Percentiles rank a stretch among this genome's conserved stretches.
Evolutionary conservation across 2,797 vertebrate species (phyloP).

Genomic region (Ptychadena robeensis): DNA sequence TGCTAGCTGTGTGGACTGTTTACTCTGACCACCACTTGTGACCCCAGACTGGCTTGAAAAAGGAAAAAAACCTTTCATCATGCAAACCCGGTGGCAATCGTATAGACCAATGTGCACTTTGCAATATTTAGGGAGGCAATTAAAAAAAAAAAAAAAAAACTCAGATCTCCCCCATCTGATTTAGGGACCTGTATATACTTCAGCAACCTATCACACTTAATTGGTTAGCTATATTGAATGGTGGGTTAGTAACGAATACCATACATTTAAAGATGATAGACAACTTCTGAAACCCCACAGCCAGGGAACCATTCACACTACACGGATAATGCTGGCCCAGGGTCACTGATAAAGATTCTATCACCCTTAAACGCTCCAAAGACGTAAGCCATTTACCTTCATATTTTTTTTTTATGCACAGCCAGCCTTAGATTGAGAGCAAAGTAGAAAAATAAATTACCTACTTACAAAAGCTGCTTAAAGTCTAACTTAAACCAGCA

Average conservation of each 20-base stretch:
- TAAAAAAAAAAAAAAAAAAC: background rate
- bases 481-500: slow-evolving; percentile 94
- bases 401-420: slow-evolving; percentile 83
- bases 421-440: slow-evolving; percentile 88
- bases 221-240: slow-evolving; percentile 30
- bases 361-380: slow-evolving; percentile 83
- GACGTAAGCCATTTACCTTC: slow-evolving; percentile 84
- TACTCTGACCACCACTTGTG: slow-evolving; percentile 78
- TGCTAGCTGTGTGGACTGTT: slow-evolving; percentile 79
- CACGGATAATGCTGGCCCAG: slow-evolving; percentile 19
- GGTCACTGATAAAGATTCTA: slow-evolving; percentile 64
- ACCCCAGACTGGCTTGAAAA: slow-evolving; percentile 76
- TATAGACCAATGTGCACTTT: slow-evolving; percentile 53
- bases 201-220: slow-evolving; percentile 13
- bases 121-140: slow-evolving; percentile 1
- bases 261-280: slow-evolving; percentile 82
- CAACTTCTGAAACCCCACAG: background rate
- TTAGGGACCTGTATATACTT: background rate
- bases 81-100: slow-evolving; percentile 78
- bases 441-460: slow-evolving; percentile 66
- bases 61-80: slow-evolving; percentile 79
- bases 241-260: slow-evolving; percentile 49
- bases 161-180: background rate
- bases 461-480: slow-evolving; percentile 87
- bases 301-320: background rate